Conservation (phyloP, 2,888 invertebrate species). For the Lasioglossum calceatum region DNA sequence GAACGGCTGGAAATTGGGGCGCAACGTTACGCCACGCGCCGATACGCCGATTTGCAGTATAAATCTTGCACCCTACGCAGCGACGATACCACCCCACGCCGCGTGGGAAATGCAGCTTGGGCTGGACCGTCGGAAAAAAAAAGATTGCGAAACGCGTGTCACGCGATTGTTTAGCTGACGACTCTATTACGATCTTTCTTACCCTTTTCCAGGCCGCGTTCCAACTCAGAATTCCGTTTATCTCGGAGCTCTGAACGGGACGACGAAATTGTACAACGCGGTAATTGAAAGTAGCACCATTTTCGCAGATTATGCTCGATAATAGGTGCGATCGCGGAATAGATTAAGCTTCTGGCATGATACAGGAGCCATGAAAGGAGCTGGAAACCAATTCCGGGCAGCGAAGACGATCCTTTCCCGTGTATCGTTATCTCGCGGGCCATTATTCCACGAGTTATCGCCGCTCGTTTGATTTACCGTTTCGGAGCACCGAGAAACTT, state of each 20-base stretch:
- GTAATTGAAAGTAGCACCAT: background rate
- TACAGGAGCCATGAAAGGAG: slow-evolving; percentile 34
- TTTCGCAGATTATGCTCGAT: background rate
- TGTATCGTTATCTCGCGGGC: slow-evolving; percentile 75
- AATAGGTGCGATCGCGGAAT: slow-evolving; percentile 12
- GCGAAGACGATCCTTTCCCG: slow-evolving; percentile 58
- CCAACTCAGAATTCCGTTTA: background rate
- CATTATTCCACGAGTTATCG: slow-evolving; percentile 76
- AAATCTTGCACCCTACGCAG: slow-evolving; percentile 72
- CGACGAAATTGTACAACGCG: background rate
- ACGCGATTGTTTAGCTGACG: slow-evolving; percentile 69
- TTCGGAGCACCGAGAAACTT: slow-evolving; percentile 64
- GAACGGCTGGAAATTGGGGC: slow-evolving; percentile 58
- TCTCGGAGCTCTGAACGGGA: background rate
- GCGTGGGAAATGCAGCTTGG: slow-evolving; percentile 79
- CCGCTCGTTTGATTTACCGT: slow-evolving; percentile 74
- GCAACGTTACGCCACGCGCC: slow-evolving; percentile 71
- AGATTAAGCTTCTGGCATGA: slow-evolving; percentile 22
- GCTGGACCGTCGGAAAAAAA: slow-evolving; percentile 56
- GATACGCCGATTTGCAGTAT: slow-evolving; percentile 74
- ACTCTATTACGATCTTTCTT: slow-evolving; percentile 71
- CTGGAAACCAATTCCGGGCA: slow-evolving; percentile 54
- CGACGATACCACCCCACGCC: slow-evolving; percentile 63
- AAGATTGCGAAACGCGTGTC: slow-evolving; percentile 61
- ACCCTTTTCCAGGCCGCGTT: background rate